Conservation (phyloP, 2,113 vertebrate genomes). For the Tenrec ecaudatus region DNA sequence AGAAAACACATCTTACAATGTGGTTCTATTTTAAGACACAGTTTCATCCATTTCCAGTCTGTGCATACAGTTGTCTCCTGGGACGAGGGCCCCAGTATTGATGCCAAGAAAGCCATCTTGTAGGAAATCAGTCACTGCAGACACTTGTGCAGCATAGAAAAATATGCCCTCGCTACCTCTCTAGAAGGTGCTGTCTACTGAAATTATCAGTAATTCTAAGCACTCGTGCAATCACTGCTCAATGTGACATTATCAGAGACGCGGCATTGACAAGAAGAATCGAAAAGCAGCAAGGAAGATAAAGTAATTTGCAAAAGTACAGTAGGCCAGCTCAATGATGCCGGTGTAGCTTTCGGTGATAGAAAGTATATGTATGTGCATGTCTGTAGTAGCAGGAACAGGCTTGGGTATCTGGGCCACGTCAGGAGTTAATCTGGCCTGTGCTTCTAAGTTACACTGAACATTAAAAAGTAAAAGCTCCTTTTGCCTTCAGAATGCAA, state of each 20-base stretch:
- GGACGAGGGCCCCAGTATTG: constrained; percentile 61
- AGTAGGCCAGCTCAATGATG: constrained; percentile 75
- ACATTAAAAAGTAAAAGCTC: constrained; percentile 43
- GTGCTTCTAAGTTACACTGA: constrained; percentile 54
- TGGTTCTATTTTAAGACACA: constrained; percentile 68
- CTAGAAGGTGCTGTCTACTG: constrained; percentile 66
- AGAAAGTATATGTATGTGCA: constrained; percentile 61
- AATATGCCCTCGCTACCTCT: constrained; percentile 52
- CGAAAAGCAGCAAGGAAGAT: constrained; percentile 74
- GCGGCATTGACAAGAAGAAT: constrained; percentile 78
- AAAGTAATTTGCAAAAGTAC: constrained; percentile 84
- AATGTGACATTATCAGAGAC: constrained; percentile 84
- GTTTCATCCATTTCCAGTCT: constrained; percentile 73
- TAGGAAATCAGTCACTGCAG: constrained; percentile 72
- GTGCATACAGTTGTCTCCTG: constrained; percentile 46
- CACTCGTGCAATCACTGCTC: constrained; percentile 75
- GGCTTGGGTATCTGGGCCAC: neutral
- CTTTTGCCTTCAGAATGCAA: neutral
- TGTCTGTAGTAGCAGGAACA: constrained; percentile 61
- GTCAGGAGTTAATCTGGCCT: constrained; percentile 50
- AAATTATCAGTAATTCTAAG: constrained; percentile 83
- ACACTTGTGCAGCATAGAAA: constrained; percentile 47
- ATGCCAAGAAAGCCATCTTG: constrained; percentile 71
- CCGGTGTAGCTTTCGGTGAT: constrained; percentile 74
- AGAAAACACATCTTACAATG: neutral